Evolutionary conservation across 2,888 invertebrate species (phyloP).

Genomic region (Drosophila dives): DNA sequence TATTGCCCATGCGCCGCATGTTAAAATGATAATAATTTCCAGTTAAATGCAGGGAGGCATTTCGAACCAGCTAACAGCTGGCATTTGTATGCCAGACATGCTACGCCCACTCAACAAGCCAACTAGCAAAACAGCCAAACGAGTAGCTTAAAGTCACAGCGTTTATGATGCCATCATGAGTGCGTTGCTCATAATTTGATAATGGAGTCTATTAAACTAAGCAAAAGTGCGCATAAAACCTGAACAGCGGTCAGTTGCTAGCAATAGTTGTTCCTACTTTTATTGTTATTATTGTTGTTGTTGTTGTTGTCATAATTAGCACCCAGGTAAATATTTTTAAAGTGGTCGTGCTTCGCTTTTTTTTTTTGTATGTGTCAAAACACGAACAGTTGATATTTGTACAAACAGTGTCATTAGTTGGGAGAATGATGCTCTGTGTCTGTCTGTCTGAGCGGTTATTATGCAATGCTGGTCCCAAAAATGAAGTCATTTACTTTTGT

Average conservation of each 20-base stretch:
- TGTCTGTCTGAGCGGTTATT: slow-evolving; percentile 24
- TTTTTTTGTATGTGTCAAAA: slow-evolving; percentile 49
- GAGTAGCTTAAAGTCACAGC: slow-evolving; percentile 27
- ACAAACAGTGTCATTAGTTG: slow-evolving; percentile 68
- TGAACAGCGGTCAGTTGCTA: slow-evolving; percentile 18
- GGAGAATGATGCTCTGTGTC: slow-evolving; percentile 32
- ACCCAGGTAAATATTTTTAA: slow-evolving; percentile 74
- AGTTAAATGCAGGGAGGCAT: slow-evolving; percentile 33
- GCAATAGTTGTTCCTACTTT: slow-evolving; percentile 13
- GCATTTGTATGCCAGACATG: slow-evolving; percentile 54
- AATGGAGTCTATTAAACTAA: slow-evolving; percentile 71
- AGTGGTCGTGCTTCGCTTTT: slow-evolving; percentile 43
- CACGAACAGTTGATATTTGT: slow-evolving; percentile 37
- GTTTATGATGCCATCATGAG: slow-evolving; percentile 69
- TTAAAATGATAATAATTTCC: slow-evolving; percentile 35
- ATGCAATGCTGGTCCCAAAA: slow-evolving; percentile 42
- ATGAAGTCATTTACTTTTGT: slow-evolving; percentile 68
- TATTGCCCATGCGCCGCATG: slow-evolving; percentile 53
- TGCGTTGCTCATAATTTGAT: slow-evolving; percentile 70
- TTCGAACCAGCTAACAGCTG: slow-evolving; percentile 13
- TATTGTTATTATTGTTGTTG: slow-evolving; percentile 35
- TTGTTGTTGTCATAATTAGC: slow-evolving; percentile 63
- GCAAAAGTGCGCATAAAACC: slow-evolving; percentile 53
- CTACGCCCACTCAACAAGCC: slow-evolving; percentile 45
- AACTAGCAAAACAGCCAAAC: background rate